Conservation (phyloP, 2,888 invertebrate species). For the Microplitis deprimator region DNA sequence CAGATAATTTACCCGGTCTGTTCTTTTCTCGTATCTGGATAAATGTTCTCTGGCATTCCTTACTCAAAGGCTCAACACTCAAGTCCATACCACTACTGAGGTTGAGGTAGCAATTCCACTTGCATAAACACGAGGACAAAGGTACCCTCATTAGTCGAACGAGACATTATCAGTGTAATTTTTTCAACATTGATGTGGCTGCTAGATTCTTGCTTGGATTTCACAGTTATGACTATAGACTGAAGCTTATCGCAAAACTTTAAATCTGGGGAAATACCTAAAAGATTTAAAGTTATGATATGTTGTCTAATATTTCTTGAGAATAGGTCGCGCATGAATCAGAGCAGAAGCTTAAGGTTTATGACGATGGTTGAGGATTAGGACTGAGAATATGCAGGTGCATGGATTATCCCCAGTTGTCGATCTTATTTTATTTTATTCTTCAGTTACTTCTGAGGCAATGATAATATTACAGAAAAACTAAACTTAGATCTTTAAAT, state of each 20-base stretch:
- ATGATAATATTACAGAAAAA: conserved; percentile 1
- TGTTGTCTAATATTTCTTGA: neutral
- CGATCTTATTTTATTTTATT: conserved; percentile 15
- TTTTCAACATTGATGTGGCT: neutral
- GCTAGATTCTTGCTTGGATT: neutral
- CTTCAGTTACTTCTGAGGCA: neutral
- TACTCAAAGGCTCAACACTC: neutral
- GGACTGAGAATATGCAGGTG: conserved; percentile 35
- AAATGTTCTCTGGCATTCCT: neutral
- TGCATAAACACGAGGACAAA: neutral
- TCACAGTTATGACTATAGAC: neutral
- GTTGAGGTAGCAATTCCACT: neutral
- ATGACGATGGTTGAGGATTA: conserved; percentile 31
- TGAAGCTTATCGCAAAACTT: conserved; percentile 23
- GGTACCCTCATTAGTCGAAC: conserved; percentile 8
- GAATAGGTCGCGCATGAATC: conserved; percentile 23
- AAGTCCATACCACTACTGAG: too few species aligned
- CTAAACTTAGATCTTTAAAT: conserved; percentile 17
- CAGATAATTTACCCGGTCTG: neutral
- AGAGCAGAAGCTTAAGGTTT: conserved; percentile 28
- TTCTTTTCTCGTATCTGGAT: neutral
- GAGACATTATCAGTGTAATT: conserved; percentile 13
- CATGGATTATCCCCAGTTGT: conserved; percentile 36
- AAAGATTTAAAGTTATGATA: neutral
- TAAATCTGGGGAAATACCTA: neutral